Conservation (phyloP, 2,113 vertebrate genomes). For the Xiphorhynchus elegans region DNA sequence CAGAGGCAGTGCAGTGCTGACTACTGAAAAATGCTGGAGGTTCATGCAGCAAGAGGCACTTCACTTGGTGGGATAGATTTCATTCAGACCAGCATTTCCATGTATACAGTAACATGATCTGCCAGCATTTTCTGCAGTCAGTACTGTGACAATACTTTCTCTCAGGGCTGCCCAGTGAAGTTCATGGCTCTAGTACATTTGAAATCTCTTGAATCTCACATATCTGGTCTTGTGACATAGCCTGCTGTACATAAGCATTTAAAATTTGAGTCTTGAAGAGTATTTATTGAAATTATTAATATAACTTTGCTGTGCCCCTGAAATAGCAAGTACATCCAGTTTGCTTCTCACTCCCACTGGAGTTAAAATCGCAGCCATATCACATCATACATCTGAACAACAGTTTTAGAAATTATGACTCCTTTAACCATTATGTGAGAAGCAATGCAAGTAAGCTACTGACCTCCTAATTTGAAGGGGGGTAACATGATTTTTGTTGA, state of each 20-base stretch:
- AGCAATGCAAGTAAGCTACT: neutral
- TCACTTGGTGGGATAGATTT: constrained; percentile 49
- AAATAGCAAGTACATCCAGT: neutral
- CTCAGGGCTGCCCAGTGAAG: neutral
- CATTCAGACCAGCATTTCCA: constrained; percentile 28
- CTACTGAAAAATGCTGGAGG: neutral
- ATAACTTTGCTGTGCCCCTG: neutral
- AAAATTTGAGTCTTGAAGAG: neutral
- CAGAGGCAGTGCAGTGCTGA: constrained; percentile 27
- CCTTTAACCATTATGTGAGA: neutral
- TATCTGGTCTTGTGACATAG: neutral
- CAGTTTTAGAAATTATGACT: neutral
- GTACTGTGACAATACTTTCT: neutral
- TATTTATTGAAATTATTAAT: neutral
- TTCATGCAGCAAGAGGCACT: constrained; percentile 29
- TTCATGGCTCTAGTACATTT: neutral
- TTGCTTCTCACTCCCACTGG: neutral
- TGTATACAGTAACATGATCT: constrained; percentile 12
- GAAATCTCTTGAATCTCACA: neutral
- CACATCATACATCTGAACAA: neutral
- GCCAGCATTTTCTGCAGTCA: neutral
- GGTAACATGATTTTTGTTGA: neutral
- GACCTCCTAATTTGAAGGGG: neutral
- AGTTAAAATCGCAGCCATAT: neutral
- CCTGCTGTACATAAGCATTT: neutral